A percentile compares a stretch with the other conserved stretches of the same genome.
Evolutionary conservation across 2,888 invertebrate species (phyloP).

Genomic region (Zeuzera pyrina): DNA sequence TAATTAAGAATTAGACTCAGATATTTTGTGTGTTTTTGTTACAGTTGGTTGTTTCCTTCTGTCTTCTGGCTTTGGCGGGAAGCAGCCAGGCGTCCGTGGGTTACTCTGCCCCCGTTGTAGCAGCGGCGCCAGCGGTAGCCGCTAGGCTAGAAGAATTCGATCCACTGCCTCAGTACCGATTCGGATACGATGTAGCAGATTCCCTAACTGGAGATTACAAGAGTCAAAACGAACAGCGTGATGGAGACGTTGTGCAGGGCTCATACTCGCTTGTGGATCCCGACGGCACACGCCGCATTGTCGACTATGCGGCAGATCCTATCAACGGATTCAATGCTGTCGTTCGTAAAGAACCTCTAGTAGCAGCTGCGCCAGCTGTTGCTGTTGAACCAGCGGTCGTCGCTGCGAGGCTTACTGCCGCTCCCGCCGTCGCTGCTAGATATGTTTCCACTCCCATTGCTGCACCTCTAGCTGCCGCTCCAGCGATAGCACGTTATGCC

Average conservation of each 20-base stretch:
- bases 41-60: slow-evolving; percentile 57
- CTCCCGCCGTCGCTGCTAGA: slow-evolving; percentile 23
- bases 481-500: slow-evolving; percentile 48
- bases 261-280: slow-evolving; percentile 56
- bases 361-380: slow-evolving; percentile 41
- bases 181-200: slow-evolving; percentile 58
- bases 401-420: slow-evolving; percentile 30
- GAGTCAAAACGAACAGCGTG: slow-evolving; percentile 61
- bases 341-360: slow-evolving; percentile 51
- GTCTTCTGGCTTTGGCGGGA: slow-evolving; percentile 43
- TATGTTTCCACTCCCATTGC: slow-evolving; percentile 14
- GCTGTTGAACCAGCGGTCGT: slow-evolving; percentile 43
- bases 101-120: slow-evolving; percentile 29
- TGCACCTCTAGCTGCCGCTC: slow-evolving; percentile 22
- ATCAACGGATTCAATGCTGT: slow-evolving; percentile 59
- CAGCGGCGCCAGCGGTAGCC: slow-evolving; percentile 32
- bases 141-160: slow-evolving; percentile 62
- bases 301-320: slow-evolving; percentile 55
- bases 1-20: not conserved
- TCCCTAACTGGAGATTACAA: slow-evolving; percentile 62
- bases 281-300: slow-evolving; percentile 53
- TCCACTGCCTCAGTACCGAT: slow-evolving; percentile 72
- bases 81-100: slow-evolving; percentile 45
- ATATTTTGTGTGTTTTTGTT: slow-evolving; percentile 19
- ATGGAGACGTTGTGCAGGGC: slow-evolving; percentile 69